A percentile compares a stretch with the other conserved stretches of the same genome.
Evolutionary conservation across 1,140 invertebrate genomes (phyloP).

Genomic region (Brachionus angularis): DNA sequence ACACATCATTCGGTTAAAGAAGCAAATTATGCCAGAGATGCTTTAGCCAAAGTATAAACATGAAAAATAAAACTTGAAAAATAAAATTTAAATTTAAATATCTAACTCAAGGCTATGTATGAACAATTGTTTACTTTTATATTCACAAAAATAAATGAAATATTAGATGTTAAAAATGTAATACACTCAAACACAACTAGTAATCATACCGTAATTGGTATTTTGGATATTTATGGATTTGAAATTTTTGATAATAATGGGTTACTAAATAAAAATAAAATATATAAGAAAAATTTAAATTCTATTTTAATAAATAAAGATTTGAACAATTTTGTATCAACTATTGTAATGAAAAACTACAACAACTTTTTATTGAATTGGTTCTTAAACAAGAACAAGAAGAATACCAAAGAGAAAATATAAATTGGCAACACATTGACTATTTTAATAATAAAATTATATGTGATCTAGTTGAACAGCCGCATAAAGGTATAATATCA

Average conservation of each 20-base stretch:
- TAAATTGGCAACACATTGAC: slow-evolving; percentile 64
- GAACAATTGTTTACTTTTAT: slow-evolving; percentile 88
- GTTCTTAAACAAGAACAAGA: slow-evolving; percentile 93
- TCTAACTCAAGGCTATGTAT: slow-evolving; percentile 69
- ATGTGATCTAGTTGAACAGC: slow-evolving; percentile 83
- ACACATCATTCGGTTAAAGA: slow-evolving; percentile 69
- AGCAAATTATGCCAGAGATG: slow-evolving; percentile 83
- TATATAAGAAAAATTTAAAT: not conserved
- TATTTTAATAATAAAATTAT: slow-evolving; percentile 78
- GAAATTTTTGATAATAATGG: slow-evolving; percentile 90
- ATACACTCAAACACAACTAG: slow-evolving; percentile 58
- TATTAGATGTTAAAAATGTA: slow-evolving; percentile 62
- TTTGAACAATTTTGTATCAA: slow-evolving; percentile 96
- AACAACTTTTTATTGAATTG: slow-evolving; percentile 90
- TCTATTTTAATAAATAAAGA: slow-evolving; percentile 51
- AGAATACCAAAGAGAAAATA: slow-evolving; percentile 85
- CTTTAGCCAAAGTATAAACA: slow-evolving; percentile 73
- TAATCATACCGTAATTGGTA: slow-evolving; percentile 76
- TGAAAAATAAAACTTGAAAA: not conserved
- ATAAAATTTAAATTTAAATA: not conserved
- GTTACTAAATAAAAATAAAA: slow-evolving; percentile 46
- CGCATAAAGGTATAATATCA: slow-evolving; percentile 83
- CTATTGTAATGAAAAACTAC: slow-evolving; percentile 93
- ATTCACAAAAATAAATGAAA: slow-evolving; percentile 78
- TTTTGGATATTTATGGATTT: slow-evolving; percentile 94